Evolutionary conservation across 2,797 vertebrate species (phyloP).

Genomic region (Cyclura pinguis): DNA sequence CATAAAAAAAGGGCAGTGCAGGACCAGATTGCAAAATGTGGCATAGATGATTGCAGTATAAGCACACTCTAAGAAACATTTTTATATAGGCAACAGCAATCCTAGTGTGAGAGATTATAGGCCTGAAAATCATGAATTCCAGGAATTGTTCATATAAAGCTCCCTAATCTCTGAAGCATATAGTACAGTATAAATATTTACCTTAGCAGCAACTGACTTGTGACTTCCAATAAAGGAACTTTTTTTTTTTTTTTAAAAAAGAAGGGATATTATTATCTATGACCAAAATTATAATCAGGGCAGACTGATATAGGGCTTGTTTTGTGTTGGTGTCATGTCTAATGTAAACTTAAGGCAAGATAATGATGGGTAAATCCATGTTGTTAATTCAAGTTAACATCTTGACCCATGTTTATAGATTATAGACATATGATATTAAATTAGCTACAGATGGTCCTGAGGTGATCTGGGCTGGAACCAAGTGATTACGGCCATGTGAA

Average conservation of each 20-base stretch:
- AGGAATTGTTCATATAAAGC: background rate
- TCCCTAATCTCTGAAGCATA: background rate
- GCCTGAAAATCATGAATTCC: background rate
- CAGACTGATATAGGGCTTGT: background rate
- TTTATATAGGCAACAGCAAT: background rate
- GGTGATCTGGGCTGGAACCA: background rate
- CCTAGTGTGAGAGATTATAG: background rate
- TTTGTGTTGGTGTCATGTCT: background rate
- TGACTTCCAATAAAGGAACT: background rate
- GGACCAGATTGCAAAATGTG: background rate
- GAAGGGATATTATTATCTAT: background rate
- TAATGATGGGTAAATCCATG: background rate
- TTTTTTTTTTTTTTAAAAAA: background rate
- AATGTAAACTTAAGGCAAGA: background rate
- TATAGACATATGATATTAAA: background rate
- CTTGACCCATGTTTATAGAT: background rate
- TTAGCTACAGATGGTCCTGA: background rate
- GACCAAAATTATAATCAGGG: background rate
- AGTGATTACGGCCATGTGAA: background rate
- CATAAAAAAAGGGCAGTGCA: background rate
- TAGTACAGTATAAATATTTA: slow-evolving; percentile 6
- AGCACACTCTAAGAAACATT: background rate
- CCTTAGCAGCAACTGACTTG: background rate
- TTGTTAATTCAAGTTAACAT: background rate
- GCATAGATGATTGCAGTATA: background rate